Evolutionary conservation across 2,888 invertebrate species (phyloP).

Genomic region (Ectobius pallidus): DNA sequence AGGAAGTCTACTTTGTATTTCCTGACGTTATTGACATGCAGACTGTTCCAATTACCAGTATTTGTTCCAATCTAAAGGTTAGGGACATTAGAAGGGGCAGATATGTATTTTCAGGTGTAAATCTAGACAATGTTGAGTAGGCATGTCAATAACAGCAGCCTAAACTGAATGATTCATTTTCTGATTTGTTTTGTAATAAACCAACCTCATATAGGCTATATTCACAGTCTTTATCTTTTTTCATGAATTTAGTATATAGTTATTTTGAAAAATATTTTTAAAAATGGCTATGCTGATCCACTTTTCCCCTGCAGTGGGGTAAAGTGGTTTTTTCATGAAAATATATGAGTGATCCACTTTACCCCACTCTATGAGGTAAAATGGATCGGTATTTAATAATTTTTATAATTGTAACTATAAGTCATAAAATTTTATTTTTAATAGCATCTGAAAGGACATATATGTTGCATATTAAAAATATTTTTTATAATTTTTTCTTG

Average conservation of each 20-base stretch:
- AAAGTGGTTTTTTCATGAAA: no score
- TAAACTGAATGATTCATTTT: background rate
- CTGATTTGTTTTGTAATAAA: background rate
- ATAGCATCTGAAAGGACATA: no score
- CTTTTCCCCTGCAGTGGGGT: no score
- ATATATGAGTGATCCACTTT: no score
- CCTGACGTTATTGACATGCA: background rate
- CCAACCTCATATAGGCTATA: background rate
- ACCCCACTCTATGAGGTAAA: no score
- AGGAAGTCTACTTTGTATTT: background rate
- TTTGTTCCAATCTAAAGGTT: background rate
- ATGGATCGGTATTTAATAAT: background rate
- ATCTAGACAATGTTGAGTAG: background rate
- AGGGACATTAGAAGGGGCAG: background rate
- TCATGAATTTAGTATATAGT: no score
- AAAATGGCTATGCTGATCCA: no score
- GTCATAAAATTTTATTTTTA: no score
- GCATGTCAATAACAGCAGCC: background rate
- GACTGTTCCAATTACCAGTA: background rate
- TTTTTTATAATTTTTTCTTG: background rate
- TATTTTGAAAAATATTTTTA: no score
- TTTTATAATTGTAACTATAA: no score
- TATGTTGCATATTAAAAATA: background rate
- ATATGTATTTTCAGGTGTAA: background rate
- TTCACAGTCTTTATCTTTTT: no score